phyloP scores from a whole-genome alignment of 2,113 vertebrate species.

The Microcebus lehilahytsara region DNA sequence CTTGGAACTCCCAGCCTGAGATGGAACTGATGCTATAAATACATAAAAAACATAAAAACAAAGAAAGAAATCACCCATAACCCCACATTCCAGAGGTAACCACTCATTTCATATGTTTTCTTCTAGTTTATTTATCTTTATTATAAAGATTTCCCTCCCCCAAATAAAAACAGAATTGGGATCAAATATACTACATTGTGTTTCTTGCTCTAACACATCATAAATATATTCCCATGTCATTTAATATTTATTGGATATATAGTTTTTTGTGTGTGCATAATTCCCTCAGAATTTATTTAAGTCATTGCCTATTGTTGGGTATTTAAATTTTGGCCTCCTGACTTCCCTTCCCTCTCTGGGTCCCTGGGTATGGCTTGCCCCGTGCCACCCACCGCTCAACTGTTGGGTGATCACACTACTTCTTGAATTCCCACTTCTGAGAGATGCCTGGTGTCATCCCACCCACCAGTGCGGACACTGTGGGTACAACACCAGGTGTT shows the following conservation, averaged over 20 bases:
- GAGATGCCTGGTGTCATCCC: rapidly evolving
- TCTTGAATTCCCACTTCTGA: background rate
- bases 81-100: background rate
- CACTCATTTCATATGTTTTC: background rate
- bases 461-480: background rate
- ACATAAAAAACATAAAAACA: background rate
- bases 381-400: background rate
- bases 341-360: background rate
- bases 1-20: background rate
- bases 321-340: background rate
- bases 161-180: background rate
- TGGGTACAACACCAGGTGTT: background rate
- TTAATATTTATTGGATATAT: background rate
- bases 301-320: background rate
- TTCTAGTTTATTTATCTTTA: background rate
- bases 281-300: background rate
- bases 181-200: background rate
- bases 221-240: background rate
- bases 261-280: background rate
- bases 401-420: background rate
- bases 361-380: background rate
- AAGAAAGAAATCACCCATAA: background rate
- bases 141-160: background rate
- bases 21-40: background rate
- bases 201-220: background rate